Base-by-base conservation (phyloP, 2,797 vertebrate species). In the Sphenopsis melanotis region DNA sequence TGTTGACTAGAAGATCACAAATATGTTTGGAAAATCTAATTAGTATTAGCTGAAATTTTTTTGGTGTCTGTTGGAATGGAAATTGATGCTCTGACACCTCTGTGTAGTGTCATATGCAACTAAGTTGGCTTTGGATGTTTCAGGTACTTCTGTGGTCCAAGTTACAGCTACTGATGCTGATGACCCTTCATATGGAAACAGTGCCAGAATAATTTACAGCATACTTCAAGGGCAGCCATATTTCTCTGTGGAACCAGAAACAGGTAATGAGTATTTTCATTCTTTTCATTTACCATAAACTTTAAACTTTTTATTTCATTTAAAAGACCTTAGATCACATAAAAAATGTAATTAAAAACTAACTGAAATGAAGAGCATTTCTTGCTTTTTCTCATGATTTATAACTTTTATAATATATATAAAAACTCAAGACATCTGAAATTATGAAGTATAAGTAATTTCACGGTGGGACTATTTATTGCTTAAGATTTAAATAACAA, bases 151-250 rank as follows among this genome's bases (percentile, higher is more conserved):
- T 3, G 99, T 99, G 82, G 98, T 99, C 64, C 99, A 99, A 98
- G 99, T 99, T 94, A 99, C 99, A 72, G 99, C 99, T 91, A 98
- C 94, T 1, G 99, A 99, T 90, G 99, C 99, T 0, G 99, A 99
- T 77, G 99, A 99, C 60, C 97, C 98, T 94, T 99, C 99, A 0
- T 99, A 99, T 3, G 99, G 99, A 70, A 99, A 99, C 98, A 99
- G 99, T n/a, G 99, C 99, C 97, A 98, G 94, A 96, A 97, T 99
- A 94, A 99, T 99, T 81, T 99, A 99, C 98, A 99, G 99, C 97
- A 99, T 99, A 87, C 98, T 99, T 91, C 98, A 99, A 97, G 99
- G 99, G 6, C 99, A 99, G 91, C 99, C 99, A 1, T 99, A 99
- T 98, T 99, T 99, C 98, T 99, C 99, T 2, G 98, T 99, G 97